Evolutionary conservation across 2,888 invertebrate species (phyloP).

Genomic region (Dicyrtomina minuta): DNA sequence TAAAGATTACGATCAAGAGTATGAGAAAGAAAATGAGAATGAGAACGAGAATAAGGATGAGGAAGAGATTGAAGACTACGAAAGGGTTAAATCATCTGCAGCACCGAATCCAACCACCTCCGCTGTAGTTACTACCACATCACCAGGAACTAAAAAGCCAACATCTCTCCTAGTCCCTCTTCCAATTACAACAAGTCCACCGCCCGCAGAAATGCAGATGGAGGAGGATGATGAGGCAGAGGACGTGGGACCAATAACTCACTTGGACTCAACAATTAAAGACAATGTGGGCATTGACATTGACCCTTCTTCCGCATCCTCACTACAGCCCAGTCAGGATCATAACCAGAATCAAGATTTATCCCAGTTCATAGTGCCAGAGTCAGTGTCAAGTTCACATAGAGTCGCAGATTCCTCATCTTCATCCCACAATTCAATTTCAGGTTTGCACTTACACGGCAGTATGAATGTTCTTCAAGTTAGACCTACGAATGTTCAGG

Average conservation of each 20-base stretch:
- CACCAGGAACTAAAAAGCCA: not conserved
- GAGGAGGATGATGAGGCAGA: constrained; percentile 34
- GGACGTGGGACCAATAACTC: constrained; percentile 1
- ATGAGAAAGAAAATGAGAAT: not conserved
- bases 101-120: too few relatives aligned
- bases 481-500: constrained; percentile 11
- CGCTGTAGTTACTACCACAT: not conserved
- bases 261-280: constrained; percentile 5
- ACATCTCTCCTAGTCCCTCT: constrained; percentile 27
- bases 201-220: not conserved
- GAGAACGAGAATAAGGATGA: not conserved
- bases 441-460: too few relatives aligned
- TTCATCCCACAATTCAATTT: too few relatives aligned
- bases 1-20: not conserved
- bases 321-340: constrained; percentile 1
- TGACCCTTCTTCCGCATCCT: constrained; percentile 18
- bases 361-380: too few relatives aligned
- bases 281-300: not conserved
- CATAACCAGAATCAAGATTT: constrained; percentile 34
- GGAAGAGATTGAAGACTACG: too few relatives aligned
- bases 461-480: constrained; percentile 2
- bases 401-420: too few relatives aligned
- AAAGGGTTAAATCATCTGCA: too few relatives aligned
- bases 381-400: too few relatives aligned
- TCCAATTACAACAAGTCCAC: constrained; percentile 7